Evolutionary conservation across 2,888 invertebrate genomes (phyloP).

Genomic region (Gastrophysa polygoni): DNA sequence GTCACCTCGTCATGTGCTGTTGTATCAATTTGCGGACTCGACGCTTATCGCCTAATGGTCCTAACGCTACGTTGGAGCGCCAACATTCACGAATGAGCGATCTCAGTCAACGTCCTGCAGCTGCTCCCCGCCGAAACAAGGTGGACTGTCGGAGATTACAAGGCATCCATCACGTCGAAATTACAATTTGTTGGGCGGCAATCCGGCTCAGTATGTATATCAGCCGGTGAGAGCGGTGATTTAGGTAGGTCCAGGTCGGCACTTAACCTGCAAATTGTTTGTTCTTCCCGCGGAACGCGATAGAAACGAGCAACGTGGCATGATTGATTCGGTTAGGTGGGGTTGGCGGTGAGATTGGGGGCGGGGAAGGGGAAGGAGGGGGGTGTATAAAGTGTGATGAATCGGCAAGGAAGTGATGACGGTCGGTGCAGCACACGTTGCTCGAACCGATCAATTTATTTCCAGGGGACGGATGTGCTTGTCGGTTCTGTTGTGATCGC

Average conservation of each 20-base stretch:
- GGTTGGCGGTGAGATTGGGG: too few species aligned
- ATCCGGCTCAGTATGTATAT: conserved; percentile 36
- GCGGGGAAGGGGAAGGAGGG: too few species aligned
- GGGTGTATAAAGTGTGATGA: too few species aligned
- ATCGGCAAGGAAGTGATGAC: too few species aligned
- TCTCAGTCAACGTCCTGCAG: conserved; percentile 30
- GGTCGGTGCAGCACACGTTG: too few species aligned
- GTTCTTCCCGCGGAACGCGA: conserved; percentile 22
- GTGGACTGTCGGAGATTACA: conserved; percentile 35
- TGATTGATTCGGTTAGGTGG: neutral
- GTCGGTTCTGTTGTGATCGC: too few species aligned
- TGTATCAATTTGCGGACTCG: neutral
- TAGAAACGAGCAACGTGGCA: neutral
- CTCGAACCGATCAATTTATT: too few species aligned
- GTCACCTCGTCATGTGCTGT: too few species aligned
- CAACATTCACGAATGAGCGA: conserved; percentile 26
- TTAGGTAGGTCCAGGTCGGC: conserved; percentile 36
- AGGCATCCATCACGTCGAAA: conserved; percentile 33
- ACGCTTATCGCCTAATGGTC: neutral
- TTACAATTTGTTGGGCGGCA: conserved; percentile 34
- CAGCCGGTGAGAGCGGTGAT: conserved; percentile 34
- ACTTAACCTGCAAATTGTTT: conserved; percentile 38
- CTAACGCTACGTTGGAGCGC: neutral
- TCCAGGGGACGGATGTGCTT: too few species aligned
- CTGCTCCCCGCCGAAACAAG: conserved; percentile 25